Evolutionary conservation across 2,797 vertebrate genomes (phyloP), one percentile per base, ranked within the genome.

Genomic region (Rhincodon typus): DNA sequence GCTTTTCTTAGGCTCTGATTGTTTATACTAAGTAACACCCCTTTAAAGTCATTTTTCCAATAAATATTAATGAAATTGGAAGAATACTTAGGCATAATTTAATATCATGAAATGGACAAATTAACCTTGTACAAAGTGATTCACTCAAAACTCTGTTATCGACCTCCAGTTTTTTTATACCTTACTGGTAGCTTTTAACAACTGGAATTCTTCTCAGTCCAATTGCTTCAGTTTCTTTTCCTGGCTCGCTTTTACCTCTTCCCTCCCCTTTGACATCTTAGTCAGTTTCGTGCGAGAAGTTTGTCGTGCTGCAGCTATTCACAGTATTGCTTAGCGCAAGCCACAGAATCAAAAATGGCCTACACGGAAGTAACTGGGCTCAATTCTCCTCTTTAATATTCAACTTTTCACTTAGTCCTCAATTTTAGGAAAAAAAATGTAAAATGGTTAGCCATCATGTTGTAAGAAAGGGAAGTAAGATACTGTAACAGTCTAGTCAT

Each of bases 211-310:
- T 38, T 93, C 13, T 90, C 30, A n/a, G 67, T 93, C n/a, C 7
- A 91, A 67, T 91, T 21, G 57, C 17, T 66, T 93, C 90, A 90
- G 30, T 67, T 93, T 93, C 90, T 67, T 93, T 93, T 38, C 79
- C 66, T 93, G 34, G 57, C n/a, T 93, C n/a, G 38, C 90, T 67
- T 91, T 38, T 91, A 91, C 53, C 53, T 91, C 53, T 91, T 66
- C 53, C 90, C 34, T 46, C 1, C 38, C 79, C 4, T 42, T 46
- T 23, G 79, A 7, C 19, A 1, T 23, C 79, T 42, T 69, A 94
- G 70, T 23, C 38, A 70, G 69, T 94, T 94, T 94, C 12, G 34
- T 94, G n/a, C 42, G 42, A 69, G 25, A 69, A 46, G 25, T 46
- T 53, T 17, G 69, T 46, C 17, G 70, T 53, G 27, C n/a, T 19